Base-by-base conservation (phyloP, 2,888 invertebrate species). In the Dastarcus helophoroides region DNA sequence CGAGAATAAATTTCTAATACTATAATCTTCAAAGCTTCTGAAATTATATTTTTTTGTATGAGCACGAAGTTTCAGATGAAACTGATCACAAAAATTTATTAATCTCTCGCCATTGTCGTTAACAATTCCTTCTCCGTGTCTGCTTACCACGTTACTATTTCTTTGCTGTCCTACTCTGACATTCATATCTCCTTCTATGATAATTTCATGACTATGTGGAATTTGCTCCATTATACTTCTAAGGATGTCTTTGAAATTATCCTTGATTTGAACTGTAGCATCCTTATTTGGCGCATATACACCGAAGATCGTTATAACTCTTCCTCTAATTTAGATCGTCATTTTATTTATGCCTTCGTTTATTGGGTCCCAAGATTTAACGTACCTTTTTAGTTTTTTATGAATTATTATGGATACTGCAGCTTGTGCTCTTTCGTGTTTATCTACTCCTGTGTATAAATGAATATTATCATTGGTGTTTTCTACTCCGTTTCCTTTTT, bases 331-430 rank as follows among this genome's bases (percentile, higher is more conserved):
- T n/a, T 29, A 14, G 3, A 21, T 3, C 8, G 29, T 29, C 21
- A 29, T 3, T 13, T 29, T 22, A 9, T 22, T 4, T 11, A 29
- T n/a, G 9, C 29, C 9, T 29, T 29, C 29, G n/a, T n/a, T 29
- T 8, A 29, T 12, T 3, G 29, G n/a, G 3, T 29, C 21, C 22
- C 29, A 29, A 29, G 29, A 29, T 22, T 21, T 29, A 2, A 27
- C 19, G 8, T 10, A 11, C 3, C 13, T 27, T 11, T 27, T 3
- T 4, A n/a, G 4, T 27, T 17, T 27, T 9, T 17, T 27, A 7
- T 10, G 11, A 3, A 27, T 4, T n/a, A 9, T 12, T 1, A 27
- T 3, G 27, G 27, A 27, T 27, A 27, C 27, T 16, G 12, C 27
- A 3, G 26, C 26, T 26, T n/a, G 9, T 3, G 26, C 26, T 15